Evolutionary conservation across 2,888 invertebrate genomes (phyloP).

Genomic region (Trypoxylon attenuatum): DNA sequence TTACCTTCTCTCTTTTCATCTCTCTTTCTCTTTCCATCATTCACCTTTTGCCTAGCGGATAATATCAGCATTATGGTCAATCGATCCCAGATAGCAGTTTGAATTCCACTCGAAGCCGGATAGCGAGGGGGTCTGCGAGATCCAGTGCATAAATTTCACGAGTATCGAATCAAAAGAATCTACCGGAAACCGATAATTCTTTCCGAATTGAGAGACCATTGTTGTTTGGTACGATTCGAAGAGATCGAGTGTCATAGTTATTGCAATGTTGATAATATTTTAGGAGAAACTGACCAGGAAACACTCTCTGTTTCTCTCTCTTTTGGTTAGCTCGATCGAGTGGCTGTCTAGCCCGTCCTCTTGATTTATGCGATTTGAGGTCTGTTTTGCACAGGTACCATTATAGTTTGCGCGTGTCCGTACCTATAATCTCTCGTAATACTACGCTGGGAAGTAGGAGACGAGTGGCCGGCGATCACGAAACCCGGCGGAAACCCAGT

Average conservation of each 20-base stretch:
- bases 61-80: slow-evolving; percentile 44
- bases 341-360: too few species aligned
- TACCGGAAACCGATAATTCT: neutral
- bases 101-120: slow-evolving; percentile 22
- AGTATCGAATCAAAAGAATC: neutral
- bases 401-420: neutral
- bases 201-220: neutral
- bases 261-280: too few species aligned
- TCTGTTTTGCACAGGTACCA: too few species aligned
- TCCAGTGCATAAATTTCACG: slow-evolving; percentile 13
- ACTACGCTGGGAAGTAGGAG: neutral
- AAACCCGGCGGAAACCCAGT: neutral
- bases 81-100: slow-evolving; percentile 44
- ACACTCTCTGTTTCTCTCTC: too few species aligned
- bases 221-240: neutral
- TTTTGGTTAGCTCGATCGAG: too few species aligned
- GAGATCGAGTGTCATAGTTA: too few species aligned
- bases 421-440: neutral
- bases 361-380: too few species aligned
- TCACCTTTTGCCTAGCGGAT: too few species aligned
- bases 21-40: too few species aligned
- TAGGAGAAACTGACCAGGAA: too few species aligned
- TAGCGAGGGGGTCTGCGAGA: slow-evolving; percentile 1
- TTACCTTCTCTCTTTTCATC: slow-evolving; percentile 31
- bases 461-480: neutral